These are phyloP conservation scores for Pilophorus perplexus DNA, from an alignment of 2,888 invertebrate genomes.

Conservation along the genomic window DNA sequence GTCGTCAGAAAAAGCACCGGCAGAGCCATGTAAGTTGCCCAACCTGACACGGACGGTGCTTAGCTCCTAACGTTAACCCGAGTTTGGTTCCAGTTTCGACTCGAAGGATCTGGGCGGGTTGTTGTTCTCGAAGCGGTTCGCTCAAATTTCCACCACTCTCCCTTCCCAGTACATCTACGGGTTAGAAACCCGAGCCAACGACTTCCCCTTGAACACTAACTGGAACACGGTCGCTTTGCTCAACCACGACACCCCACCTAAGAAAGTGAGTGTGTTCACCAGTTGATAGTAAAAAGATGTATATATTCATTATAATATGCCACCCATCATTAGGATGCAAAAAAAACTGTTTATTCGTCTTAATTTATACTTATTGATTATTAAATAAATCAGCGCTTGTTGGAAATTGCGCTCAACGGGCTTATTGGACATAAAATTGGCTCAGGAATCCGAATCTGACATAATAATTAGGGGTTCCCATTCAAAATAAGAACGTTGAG, in stretches of 20 bases:
- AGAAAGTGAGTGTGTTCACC: constrained; percentile 31
- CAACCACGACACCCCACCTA: constrained; percentile 66
- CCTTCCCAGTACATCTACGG: constrained; percentile 69
- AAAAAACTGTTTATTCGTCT: background rate
- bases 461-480: no score
- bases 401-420: no score
- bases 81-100: constrained; percentile 73
- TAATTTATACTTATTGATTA: background rate
- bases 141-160: constrained; percentile 63
- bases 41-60: no score
- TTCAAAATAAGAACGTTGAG: no score
- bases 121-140: constrained; percentile 54
- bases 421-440: no score
- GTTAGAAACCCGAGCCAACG: constrained; percentile 67
- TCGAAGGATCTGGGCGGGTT: constrained; percentile 69
- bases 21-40: constrained; percentile 15
- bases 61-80: no score
- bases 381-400: no score
- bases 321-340: no score
- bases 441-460: no score
- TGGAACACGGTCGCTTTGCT: constrained; percentile 71
- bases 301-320: no score
- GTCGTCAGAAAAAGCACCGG: constrained; percentile 23
- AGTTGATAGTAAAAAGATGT: no score
- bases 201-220: constrained; percentile 61